Percentiles rank a stretch among this genome's conserved stretches.
Evolutionary conservation across 2,797 vertebrate genomes (phyloP).

Genomic region (Pachyuromys duprasi): DNA sequence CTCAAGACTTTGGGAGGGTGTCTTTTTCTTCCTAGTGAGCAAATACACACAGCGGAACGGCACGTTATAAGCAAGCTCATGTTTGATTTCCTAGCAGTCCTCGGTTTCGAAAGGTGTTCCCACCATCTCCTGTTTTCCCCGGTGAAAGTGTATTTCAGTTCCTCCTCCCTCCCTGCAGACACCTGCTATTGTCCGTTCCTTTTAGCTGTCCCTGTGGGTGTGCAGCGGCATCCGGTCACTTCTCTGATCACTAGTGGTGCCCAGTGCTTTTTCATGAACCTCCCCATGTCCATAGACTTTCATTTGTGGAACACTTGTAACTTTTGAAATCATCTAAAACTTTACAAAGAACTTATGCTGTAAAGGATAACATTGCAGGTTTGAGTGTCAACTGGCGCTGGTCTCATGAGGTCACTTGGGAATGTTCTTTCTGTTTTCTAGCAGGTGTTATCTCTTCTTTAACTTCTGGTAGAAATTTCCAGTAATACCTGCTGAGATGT

Average conservation of each 20-base stretch:
- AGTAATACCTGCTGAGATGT: background rate
- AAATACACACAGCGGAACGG: rapidly evolving
- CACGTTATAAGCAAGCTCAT: rapidly evolving
- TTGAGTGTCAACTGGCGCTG: background rate
- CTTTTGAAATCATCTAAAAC: background rate
- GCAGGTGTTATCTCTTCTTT: background rate
- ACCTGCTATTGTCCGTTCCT: rapidly evolving
- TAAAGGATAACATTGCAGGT: background rate
- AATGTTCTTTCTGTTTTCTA: background rate
- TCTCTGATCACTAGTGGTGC: too few species aligned
- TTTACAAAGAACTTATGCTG: background rate
- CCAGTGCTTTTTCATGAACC: background rate
- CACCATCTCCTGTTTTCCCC: rapidly evolving
- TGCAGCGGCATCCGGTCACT: rapidly evolving
- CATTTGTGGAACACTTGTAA: background rate
- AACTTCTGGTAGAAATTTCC: background rate
- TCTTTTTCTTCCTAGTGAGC: background rate
- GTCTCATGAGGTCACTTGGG: background rate
- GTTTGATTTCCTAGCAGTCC: background rate
- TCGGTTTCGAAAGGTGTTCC: too few species aligned
- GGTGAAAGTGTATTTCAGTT: rapidly evolving
- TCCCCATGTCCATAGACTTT: background rate
- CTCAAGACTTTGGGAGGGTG: background rate
- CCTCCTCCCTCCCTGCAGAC: background rate
- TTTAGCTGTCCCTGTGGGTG: background rate